Evolutionary conservation across 2,888 invertebrate genomes (phyloP), one percentile per base, ranked within the genome.

Genomic region (Ellobium chinense): DNA sequence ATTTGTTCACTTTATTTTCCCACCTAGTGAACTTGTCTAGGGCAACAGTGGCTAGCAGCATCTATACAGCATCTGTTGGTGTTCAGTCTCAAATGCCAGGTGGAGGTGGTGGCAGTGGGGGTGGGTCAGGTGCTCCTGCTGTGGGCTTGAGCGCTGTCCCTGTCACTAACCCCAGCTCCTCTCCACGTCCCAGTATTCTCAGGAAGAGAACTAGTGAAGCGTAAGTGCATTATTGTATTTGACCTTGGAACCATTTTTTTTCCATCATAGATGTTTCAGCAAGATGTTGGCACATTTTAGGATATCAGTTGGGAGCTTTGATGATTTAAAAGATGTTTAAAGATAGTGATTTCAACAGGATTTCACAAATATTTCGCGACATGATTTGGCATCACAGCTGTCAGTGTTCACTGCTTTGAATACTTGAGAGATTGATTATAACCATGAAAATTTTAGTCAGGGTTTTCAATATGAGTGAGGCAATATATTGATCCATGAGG

Each of bases 141-240:
- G 36, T n/a, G 31, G 80, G 80, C 7, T 79, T 73, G 27, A 78
- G 81, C 31, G 68, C 82, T 29, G 60, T 79, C 27, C 66, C 88
- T 18, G 85, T 87, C 1, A 87, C 79, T 60, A 90, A 88, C 77
- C 92, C 93, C 0, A 94, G 95, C 76, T 94, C 94, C 91, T 95
- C 96, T 27, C 96, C 97, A 0, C 93, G 97, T 84, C 97, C 97
- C 0, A 96, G 97, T 89, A 96, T 98, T 93, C 93, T 98, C 80
- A 94, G 98, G 82, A 98, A 98, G 93, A 94, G 98, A 37, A 97
- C 97, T 87, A 95, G 95, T 72, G 97, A 97, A 80, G 95, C 95
- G 95, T 95, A 91, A 92, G 93, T 77, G 21, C 36, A 62, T 21
- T n/a, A 46, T 46, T 56, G 34, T 34, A 12, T 5, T n/a, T 36